Conservation (phyloP, 2,113 vertebrate genomes). For the Podilymbus podiceps region DNA sequence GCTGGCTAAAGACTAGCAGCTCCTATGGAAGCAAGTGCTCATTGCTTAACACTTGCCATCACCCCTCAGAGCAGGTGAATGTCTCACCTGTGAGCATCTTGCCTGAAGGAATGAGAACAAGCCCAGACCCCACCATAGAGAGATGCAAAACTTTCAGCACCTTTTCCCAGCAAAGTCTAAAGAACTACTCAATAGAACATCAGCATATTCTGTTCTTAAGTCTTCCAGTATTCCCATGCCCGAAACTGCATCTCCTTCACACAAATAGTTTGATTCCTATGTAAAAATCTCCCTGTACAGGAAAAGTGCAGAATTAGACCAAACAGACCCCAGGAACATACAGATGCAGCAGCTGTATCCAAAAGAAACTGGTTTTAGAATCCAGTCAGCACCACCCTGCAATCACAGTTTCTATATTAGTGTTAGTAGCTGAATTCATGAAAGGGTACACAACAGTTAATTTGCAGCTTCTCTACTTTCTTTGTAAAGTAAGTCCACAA, state of each 20-base stretch:
- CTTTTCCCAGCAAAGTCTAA: not conserved
- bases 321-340: not conserved
- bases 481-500: constrained; percentile 18
- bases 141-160: not conserved
- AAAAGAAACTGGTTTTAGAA: not conserved
- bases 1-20: not conserved
- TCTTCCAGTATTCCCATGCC: not conserved
- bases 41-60: not conserved
- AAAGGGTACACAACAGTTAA: not conserved
- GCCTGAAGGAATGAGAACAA: not conserved
- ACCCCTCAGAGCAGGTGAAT: not conserved
- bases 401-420: not conserved
- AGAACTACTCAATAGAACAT: not conserved
- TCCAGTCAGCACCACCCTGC: not conserved
- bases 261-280: not conserved
- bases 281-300: not conserved
- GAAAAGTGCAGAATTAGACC: not conserved
- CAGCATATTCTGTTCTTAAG: not conserved
- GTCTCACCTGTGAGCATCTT: not conserved
- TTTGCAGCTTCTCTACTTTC: not conserved
- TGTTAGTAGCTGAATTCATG: not conserved
- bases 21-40: not conserved
- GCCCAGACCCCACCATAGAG: not conserved
- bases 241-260: not conserved
- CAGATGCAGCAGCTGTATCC: not conserved